phyloP scores from a whole-genome alignment of 2,797 vertebrate species.

The Petrocephalus sullivani region DNA sequence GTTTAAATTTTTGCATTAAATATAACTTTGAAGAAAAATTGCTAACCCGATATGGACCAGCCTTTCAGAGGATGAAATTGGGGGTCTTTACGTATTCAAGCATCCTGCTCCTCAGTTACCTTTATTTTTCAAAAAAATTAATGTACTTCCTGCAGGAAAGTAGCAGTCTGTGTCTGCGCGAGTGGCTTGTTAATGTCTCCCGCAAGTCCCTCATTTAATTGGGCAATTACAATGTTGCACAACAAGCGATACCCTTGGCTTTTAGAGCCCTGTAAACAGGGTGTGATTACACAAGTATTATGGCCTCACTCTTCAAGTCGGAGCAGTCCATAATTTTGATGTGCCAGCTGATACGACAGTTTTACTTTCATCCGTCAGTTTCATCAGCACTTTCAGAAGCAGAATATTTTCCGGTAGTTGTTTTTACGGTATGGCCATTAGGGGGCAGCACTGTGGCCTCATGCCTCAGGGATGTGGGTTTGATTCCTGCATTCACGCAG shows the following conservation, averaged over 20 bases:
- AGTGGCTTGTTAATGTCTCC: neutral
- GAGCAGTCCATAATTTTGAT: neutral
- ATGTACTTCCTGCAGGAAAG: neutral
- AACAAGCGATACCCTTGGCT: neutral
- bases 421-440: neutral
- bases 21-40: neutral
- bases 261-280: conserved; percentile 14
- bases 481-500: neutral
- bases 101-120: neutral
- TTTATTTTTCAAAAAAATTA: neutral
- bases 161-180: neutral
- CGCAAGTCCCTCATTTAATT: conserved; percentile 8
- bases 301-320: neutral
- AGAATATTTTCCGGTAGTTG: neutral
- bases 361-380: neutral
- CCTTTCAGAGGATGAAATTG: neutral
- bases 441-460: neutral
- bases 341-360: neutral
- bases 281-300: neutral
- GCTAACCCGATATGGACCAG: neutral
- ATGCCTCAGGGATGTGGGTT: neutral
- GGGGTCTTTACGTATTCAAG: neutral
- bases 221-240: conserved; percentile 10
- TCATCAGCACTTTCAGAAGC: neutral
- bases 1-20: neutral